These are phyloP conservation scores for Xestia sexstrigata DNA, from an alignment of 2,888 invertebrate species.

Conservation along the genomic window DNA sequence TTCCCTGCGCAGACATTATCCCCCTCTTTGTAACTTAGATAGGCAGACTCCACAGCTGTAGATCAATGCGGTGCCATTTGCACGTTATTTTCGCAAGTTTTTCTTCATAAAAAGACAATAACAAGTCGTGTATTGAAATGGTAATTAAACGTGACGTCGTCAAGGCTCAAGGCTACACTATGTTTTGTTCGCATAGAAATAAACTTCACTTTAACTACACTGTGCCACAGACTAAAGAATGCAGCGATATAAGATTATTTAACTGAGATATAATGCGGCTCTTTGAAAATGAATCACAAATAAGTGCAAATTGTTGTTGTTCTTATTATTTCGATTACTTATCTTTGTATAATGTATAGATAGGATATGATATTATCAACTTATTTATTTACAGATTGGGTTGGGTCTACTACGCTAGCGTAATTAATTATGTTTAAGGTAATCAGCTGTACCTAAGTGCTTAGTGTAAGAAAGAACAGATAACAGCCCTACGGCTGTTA, in stretches of 20 bases:
- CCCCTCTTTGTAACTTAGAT: conserved; percentile 6
- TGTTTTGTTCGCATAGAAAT: conserved; percentile 30
- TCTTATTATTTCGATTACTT: conserved; percentile 25
- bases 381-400: conserved; percentile 22
- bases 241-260: conserved; percentile 8
- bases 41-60: not conserved
- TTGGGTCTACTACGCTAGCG: conserved; percentile 3
- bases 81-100: conserved; percentile 25
- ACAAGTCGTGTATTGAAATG: conserved; percentile 39
- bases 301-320: conserved; percentile 52
- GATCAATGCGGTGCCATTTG: conserved; percentile 1
- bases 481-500: conserved; percentile 17
- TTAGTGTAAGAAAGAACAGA: conserved; percentile 5
- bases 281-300: conserved; percentile 28
- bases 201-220: conserved; percentile 19
- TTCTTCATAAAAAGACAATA: conserved; percentile 30
- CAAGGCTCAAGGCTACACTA: conserved; percentile 50
- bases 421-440: conserved; percentile 16
- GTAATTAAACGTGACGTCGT: conserved; percentile 52
- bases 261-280: not conserved
- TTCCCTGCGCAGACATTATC: conserved; percentile 16
- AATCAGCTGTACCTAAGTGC: not conserved
- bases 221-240: conserved; percentile 18
- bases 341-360: conserved; percentile 7
- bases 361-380: conserved; percentile 15